Conservation (phyloP, 2,113 vertebrate genomes). For the Azemiops feae region DNA sequence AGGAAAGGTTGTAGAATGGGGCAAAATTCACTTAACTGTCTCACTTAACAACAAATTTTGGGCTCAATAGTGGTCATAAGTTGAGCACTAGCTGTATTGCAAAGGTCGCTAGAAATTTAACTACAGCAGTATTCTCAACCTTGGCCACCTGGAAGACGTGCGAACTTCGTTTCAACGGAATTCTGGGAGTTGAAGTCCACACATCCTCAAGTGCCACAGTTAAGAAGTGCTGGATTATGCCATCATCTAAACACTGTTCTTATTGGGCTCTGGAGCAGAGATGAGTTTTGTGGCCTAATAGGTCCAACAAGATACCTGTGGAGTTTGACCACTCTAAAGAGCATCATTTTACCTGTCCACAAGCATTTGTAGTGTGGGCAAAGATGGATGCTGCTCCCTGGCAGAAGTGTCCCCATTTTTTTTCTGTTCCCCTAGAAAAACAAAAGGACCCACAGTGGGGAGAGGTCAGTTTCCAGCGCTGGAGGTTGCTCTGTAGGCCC, state of each 20-base stretch:
- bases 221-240: neutral
- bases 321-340: neutral
- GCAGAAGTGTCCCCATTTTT: neutral
- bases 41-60: neutral
- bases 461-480: slow-evolving; percentile 51
- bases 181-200: neutral
- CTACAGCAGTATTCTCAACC: neutral
- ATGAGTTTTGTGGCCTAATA: neutral
- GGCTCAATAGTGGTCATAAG: neutral
- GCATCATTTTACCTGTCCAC: neutral
- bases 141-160: neutral
- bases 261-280: neutral
- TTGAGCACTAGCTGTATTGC: neutral
- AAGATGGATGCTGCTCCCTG: neutral
- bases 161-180: neutral
- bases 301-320: neutral
- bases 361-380: neutral
- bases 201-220: neutral
- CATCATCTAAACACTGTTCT: slow-evolving; percentile 7
- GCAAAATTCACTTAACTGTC: neutral
- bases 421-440: neutral
- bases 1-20: neutral
- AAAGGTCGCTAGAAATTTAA: slow-evolving; percentile 39
- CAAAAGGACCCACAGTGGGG: neutral
- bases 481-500: neutral